phyloP scores from a whole-genome alignment of 2,888 invertebrate species.

The Agrochola macilenta region DNA sequence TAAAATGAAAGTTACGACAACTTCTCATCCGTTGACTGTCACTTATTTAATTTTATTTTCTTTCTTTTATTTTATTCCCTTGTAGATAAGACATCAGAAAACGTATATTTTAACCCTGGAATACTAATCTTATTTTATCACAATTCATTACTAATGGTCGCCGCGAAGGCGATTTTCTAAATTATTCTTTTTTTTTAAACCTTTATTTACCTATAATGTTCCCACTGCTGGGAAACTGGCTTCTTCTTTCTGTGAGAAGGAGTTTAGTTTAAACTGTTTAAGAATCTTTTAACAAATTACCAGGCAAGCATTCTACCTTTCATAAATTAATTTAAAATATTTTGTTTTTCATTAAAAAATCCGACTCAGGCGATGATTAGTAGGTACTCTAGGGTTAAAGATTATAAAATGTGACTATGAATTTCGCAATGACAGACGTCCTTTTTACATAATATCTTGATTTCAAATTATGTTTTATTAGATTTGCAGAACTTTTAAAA shows the following conservation, averaged over 20 bases:
- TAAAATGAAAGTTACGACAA: no score
- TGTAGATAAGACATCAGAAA: no score
- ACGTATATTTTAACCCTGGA: background rate
- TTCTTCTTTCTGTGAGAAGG: no score
- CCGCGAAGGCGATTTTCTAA: background rate
- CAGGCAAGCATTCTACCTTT: background rate
- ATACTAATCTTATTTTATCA: background rate
- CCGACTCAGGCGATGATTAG: no score
- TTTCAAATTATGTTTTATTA: background rate
- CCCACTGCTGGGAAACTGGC: no score
- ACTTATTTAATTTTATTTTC: no score
- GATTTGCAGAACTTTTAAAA: background rate
- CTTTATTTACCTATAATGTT: no score
- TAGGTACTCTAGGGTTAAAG: no score
- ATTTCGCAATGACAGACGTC: background rate
- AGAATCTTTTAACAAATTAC: background rate
- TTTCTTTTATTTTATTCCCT: no score
- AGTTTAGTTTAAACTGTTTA: background rate
- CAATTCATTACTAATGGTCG: background rate
- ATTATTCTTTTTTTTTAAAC: background rate
- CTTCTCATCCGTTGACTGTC: no score
- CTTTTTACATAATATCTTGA: background rate
- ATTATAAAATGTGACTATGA: background rate
- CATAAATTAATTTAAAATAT: background rate
- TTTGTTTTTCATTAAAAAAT: background rate